phyloP scores from a whole-genome alignment of 2,888 invertebrate species.

The Mythimna vitellina region DNA sequence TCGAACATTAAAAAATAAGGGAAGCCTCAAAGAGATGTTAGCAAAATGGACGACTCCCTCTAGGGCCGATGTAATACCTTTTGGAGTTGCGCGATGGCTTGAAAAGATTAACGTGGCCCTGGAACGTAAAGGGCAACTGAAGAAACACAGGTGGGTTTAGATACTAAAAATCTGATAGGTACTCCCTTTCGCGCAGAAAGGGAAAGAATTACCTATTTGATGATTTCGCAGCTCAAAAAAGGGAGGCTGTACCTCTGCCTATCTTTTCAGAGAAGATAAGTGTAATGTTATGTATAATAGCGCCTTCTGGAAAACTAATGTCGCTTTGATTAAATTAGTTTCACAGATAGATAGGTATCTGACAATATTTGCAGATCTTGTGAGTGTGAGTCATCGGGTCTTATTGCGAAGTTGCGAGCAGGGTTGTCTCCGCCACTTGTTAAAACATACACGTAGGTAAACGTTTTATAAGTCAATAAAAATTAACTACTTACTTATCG shows the following conservation, averaged over 20 bases:
- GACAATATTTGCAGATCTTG: conserved; percentile 69
- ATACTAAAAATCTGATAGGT: too few relatives aligned
- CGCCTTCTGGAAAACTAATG: conserved; percentile 43
- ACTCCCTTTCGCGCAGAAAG: too few relatives aligned
- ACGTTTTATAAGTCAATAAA: conserved; percentile 22
- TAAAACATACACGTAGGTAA: conserved; percentile 12
- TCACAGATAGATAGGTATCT: conserved; percentile 52
- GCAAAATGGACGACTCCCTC: too few relatives aligned
- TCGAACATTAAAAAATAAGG: too few relatives aligned
- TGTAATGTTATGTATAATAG: conserved; percentile 10
- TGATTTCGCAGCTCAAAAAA: neutral
- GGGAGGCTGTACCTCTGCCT: neutral
- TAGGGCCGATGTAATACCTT: too few relatives aligned
- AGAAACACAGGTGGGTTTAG: too few relatives aligned
- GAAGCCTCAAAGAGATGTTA: too few relatives aligned
- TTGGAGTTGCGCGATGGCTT: too few relatives aligned
- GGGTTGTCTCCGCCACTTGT: conserved; percentile 58
- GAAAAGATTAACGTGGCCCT: too few relatives aligned
- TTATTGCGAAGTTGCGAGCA: conserved; percentile 64
- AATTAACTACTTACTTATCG: neutral
- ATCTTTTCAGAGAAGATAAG: neutral
- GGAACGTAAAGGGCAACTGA: too few relatives aligned
- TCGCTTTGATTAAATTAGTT: conserved; percentile 42
- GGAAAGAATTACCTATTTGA: too few relatives aligned
- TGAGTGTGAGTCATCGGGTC: conserved; percentile 64